Conservation (phyloP, 2,113 vertebrate genomes). For the Bungarus multicinctus region DNA sequence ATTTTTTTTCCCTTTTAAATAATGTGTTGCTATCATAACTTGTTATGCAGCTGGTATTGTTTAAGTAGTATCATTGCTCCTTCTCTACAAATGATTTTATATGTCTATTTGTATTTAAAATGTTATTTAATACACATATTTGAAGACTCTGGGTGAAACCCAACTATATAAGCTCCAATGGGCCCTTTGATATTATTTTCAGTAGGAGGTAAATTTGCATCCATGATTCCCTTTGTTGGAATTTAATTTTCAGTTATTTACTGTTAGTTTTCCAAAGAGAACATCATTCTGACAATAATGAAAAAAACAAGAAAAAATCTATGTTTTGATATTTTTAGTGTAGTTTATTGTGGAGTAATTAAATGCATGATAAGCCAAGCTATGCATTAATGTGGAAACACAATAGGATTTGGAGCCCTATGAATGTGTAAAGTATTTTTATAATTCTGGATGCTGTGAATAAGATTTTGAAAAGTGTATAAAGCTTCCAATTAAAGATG, state of each 20-base stretch:
- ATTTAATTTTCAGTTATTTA: neutral
- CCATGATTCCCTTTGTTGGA: neutral
- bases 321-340: neutral
- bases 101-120: slow-evolving; percentile 12
- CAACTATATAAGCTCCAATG: neutral
- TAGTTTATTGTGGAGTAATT: neutral
- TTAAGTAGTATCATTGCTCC: neutral
- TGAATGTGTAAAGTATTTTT: neutral
- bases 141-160: neutral
- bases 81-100: neutral
- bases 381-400: neutral
- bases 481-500: neutral
- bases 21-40: neutral
- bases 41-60: neutral
- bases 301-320: neutral
- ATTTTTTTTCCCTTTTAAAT: neutral
- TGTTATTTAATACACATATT: slow-evolving; percentile 3
- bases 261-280: neutral
- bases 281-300: neutral
- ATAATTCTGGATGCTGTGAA: neutral
- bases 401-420: neutral
- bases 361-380: neutral
- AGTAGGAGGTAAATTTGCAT: neutral
- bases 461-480: neutral
- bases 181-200: neutral